Evolutionary conservation across 2,888 invertebrate species (phyloP).

Genomic region (Cryptosula pallasiana): DNA sequence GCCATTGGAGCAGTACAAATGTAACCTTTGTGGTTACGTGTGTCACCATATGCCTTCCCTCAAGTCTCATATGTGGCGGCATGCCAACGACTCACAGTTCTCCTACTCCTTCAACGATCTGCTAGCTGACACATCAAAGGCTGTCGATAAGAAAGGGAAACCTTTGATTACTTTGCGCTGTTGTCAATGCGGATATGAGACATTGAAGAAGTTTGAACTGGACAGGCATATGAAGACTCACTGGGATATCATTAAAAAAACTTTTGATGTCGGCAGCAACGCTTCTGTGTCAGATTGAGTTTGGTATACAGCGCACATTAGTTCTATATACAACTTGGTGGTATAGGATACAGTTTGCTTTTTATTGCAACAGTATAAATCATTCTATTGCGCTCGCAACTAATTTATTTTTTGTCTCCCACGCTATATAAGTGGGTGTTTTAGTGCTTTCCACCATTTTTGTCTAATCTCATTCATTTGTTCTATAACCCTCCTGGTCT

Average conservation of each 20-base stretch:
- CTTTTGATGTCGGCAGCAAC: conserved; percentile 32
- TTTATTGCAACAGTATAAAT: not conserved
- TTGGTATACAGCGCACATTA: too few relatives aligned
- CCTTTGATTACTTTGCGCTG: conserved; percentile 47
- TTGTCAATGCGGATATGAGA: conserved; percentile 51
- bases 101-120: conserved; percentile 47
- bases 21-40: conserved; percentile 50
- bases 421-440: too few relatives aligned
- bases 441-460: too few relatives aligned
- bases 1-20: conserved; percentile 52
- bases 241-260: conserved; percentile 44
- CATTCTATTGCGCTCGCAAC: too few relatives aligned
- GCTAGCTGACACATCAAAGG: conserved; percentile 46
- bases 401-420: too few relatives aligned
- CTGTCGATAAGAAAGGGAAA: conserved; percentile 43
- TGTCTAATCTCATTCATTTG: too few relatives aligned
- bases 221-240: conserved; percentile 48
- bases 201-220: conserved; percentile 43
- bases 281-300: not conserved
- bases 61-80: conserved; percentile 53
- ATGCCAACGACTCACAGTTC: conserved; percentile 48
- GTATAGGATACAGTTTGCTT: too few relatives aligned
- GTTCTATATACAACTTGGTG: too few relatives aligned
- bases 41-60: conserved; percentile 52
- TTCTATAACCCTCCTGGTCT: too few relatives aligned